Evolutionary conservation across 2,113 vertebrate species (phyloP).

Genomic region (Xyrauchen texanus): DNA sequence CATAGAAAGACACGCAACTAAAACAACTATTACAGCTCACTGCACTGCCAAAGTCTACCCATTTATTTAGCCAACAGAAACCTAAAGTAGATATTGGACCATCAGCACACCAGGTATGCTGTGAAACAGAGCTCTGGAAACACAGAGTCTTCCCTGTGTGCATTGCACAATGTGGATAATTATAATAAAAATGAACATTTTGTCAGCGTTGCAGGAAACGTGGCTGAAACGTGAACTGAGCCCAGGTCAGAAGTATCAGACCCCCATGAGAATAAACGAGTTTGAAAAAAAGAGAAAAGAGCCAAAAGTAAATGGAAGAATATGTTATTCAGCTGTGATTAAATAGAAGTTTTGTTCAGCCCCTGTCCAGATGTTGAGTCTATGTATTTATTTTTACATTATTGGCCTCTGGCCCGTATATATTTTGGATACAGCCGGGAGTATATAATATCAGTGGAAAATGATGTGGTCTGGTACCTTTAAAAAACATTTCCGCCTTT

Average conservation of each 20-base stretch:
- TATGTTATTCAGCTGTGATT: conserved; percentile 94
- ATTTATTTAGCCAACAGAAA: conserved; percentile 48
- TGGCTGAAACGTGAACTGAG: conserved; percentile 51
- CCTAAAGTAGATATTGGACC: conserved; percentile 52
- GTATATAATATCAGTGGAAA: conserved; percentile 99
- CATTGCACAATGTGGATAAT: conserved; percentile 57
- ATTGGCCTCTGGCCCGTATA: conserved; percentile 94
- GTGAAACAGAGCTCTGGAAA: conserved; percentile 41
- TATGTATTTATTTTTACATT: conserved; percentile 92
- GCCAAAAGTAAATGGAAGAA: conserved; percentile 91
- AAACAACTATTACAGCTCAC: conserved; percentile 64
- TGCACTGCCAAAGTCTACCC: conserved; percentile 51
- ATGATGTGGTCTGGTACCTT: conserved; percentile 99
- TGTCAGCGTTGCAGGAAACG: conserved; percentile 51
- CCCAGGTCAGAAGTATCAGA: conserved; percentile 50
- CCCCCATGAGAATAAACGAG: conserved; percentile 68
- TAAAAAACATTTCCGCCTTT: conserved; percentile 99
- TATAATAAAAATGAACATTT: conserved; percentile 58
- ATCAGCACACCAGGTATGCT: conserved; percentile 43
- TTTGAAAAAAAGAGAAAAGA: conserved; percentile 59
- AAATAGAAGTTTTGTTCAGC: conserved; percentile 99
- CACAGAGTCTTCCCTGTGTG: conserved; percentile 51
- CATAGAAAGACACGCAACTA: conserved; percentile 63
- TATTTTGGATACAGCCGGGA: conserved; percentile 99
- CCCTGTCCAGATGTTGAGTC: conserved; percentile 99